A percentile compares a stretch with the other conserved stretches of the same genome.
phyloP scores from a whole-genome alignment of 2,113 vertebrate genomes.

The Etia nguti region DNA sequence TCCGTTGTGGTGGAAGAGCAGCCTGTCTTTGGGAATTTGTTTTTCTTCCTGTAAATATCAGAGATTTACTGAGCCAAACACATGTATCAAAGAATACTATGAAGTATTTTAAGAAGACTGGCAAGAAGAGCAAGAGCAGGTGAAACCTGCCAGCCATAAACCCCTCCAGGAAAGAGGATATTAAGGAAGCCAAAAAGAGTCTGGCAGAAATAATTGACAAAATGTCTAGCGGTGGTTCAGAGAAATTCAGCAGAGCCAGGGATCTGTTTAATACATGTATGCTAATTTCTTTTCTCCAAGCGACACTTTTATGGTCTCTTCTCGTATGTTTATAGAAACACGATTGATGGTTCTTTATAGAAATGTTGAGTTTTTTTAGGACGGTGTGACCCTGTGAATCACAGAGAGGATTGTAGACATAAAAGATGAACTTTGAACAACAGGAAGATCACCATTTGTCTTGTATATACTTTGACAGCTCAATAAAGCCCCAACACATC shows the following conservation, averaged over 20 bases:
- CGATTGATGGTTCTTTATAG: neutral
- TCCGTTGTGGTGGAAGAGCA: neutral
- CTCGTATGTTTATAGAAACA: neutral
- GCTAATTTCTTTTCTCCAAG: neutral
- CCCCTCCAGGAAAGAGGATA: neutral
- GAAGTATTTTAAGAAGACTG: neutral
- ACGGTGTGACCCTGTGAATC: neutral
- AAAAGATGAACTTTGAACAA: neutral
- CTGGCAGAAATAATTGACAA: neutral
- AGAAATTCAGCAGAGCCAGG: neutral
- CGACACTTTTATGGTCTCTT: neutral
- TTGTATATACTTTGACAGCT: neutral
- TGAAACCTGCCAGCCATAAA: neutral
- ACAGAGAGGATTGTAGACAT: neutral
- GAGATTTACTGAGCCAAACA: neutral
- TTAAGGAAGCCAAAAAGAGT: neutral
- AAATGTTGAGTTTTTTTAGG: neutral
- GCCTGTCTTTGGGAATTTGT: neutral
- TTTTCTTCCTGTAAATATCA: neutral
- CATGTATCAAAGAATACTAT: neutral
- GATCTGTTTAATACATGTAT: neutral
- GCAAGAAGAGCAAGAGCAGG: neutral
- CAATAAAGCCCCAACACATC: neutral
- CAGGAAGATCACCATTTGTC: neutral
- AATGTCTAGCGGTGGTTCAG: neutral